Percentiles rank a stretch among this genome's conserved stretches.
phyloP scores from a whole-genome alignment of 2,888 invertebrate species.

The Erynnis tages region DNA sequence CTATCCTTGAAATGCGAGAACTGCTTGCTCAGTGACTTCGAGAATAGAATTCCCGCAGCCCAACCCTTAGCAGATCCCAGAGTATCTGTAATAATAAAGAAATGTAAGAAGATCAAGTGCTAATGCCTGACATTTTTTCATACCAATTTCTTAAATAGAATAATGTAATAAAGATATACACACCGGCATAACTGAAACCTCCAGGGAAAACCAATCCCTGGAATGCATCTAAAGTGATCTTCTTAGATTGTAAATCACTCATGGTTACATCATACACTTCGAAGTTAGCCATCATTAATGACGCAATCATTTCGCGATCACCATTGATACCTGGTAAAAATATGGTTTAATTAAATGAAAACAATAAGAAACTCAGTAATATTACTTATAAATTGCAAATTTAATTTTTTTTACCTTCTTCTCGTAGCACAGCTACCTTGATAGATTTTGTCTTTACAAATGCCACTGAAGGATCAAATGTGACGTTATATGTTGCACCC shows the following conservation, averaged over 20 bases:
- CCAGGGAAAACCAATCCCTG: slow-evolving; percentile 97
- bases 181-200: slow-evolving; percentile 99
- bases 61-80: slow-evolving; percentile 98
- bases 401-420: slow-evolving; percentile 85
- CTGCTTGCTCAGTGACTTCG: slow-evolving; percentile 87
- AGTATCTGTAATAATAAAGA: slow-evolving; percentile 83
- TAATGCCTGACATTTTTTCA: neutral
- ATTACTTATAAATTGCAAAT: too few relatives aligned
- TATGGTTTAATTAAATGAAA: neutral
- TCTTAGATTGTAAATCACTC: slow-evolving; percentile 90
- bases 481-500: slow-evolving; percentile 87
- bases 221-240: slow-evolving; percentile 89
- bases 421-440: slow-evolving; percentile 95
- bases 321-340: slow-evolving; percentile 88
- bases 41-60: slow-evolving; percentile 95
- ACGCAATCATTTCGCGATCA: slow-evolving; percentile 98
- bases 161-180: slow-evolving; percentile 2
- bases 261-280: slow-evolving; percentile 97
- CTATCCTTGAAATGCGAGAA: slow-evolving; percentile 89
- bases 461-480: slow-evolving; percentile 84
- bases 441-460: slow-evolving; percentile 73
- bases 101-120: neutral
- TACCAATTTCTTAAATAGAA: neutral
- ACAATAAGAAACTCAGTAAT: neutral
- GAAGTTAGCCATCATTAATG: slow-evolving; percentile 92